phyloP scores from a whole-genome alignment of 2,888 invertebrate species.

The Liposcelis brunnea region DNA sequence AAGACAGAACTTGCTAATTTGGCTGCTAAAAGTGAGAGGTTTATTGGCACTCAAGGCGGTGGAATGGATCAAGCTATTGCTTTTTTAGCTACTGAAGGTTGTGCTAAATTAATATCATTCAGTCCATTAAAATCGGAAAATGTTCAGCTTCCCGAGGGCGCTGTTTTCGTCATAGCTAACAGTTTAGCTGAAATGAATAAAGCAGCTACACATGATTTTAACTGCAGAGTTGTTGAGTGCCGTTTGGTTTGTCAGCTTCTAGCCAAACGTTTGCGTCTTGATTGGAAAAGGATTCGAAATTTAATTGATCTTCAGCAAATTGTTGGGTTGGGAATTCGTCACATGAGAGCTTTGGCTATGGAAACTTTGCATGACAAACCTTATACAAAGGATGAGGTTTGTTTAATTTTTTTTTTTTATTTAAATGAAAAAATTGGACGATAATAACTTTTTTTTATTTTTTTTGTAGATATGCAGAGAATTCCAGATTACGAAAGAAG shows the following conservation, averaged over 20 bases:
- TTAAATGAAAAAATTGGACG: neutral
- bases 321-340: slow-evolving; percentile 40
- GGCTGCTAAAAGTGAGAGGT: slow-evolving; percentile 79
- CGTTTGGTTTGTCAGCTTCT: slow-evolving; percentile 46
- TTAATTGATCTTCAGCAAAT: slow-evolving; percentile 58
- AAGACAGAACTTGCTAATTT: slow-evolving; percentile 59
- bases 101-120: slow-evolving; percentile 87
- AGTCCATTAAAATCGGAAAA: slow-evolving; percentile 63
- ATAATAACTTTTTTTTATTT: slow-evolving; percentile 10
- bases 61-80: slow-evolving; percentile 99
- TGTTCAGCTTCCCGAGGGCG: slow-evolving; percentile 63
- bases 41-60: slow-evolving; percentile 95
- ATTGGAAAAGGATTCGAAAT: slow-evolving; percentile 45
- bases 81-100: slow-evolving; percentile 67
- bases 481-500: slow-evolving; percentile 38
- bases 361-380: slow-evolving; percentile 42
- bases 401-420: slow-evolving; percentile 18
- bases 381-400: slow-evolving; percentile 53
- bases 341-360: slow-evolving; percentile 52
- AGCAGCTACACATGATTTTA: slow-evolving; percentile 82
- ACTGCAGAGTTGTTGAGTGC: slow-evolving; percentile 88
- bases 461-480: slow-evolving; percentile 28
- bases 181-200: slow-evolving; percentile 80
- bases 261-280: slow-evolving; percentile 34
- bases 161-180: slow-evolving; percentile 86